Percentiles rank a stretch among this genome's conserved stretches.
Conservation (phyloP, 2,113 vertebrate species). For the Oreochromis spilurus region DNA sequence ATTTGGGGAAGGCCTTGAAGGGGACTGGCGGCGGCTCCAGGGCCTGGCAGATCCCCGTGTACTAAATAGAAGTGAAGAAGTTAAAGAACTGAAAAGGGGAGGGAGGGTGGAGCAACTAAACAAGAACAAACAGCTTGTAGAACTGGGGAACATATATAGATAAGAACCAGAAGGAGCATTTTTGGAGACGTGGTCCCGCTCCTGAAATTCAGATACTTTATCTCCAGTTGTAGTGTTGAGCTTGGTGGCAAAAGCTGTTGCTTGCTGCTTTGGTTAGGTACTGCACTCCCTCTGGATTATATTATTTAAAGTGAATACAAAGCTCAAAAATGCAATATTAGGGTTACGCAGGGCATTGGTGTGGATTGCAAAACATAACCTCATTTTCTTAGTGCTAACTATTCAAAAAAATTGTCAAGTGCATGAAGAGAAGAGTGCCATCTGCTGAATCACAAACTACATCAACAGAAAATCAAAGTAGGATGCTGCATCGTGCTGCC, state of each 20-base stretch:
- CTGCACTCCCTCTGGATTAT: neutral
- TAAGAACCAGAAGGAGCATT: neutral
- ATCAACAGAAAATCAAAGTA: neutral
- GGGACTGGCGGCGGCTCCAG: fast-evolving
- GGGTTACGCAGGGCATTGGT: neutral
- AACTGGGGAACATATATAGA: neutral
- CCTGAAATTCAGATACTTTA: neutral
- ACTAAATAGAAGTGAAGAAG: neutral
- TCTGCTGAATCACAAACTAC: neutral
- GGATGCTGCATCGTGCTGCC: neutral
- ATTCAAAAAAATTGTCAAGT: neutral
- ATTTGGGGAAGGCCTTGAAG: neutral
- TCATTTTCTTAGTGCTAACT: neutral
- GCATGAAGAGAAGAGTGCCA: neutral
- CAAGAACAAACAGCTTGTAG: neutral
- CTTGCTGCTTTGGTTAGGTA: neutral
- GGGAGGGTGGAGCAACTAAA: neutral
- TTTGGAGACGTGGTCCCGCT: neutral
- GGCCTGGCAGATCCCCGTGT: neutral
- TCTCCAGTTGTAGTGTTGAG: neutral
- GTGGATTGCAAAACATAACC: neutral
- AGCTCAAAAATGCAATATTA: neutral
- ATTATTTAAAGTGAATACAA: neutral
- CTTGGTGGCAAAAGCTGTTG: neutral
- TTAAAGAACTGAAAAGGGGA: neutral